phyloP scores from a whole-genome alignment of 92 coral and sea anemone genomes.

The Zoanthus sansibaricus region DNA sequence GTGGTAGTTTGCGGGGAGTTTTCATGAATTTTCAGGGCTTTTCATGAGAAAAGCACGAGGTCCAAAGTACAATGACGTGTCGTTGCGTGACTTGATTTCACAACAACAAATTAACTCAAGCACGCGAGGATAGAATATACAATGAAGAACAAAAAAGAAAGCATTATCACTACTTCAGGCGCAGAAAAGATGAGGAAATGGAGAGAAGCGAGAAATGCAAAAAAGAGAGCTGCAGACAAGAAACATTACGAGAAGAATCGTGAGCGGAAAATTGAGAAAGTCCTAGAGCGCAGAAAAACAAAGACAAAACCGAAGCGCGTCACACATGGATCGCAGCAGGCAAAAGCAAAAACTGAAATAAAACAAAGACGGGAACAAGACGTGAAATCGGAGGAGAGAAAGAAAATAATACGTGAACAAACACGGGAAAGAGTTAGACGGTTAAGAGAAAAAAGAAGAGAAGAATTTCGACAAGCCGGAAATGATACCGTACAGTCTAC shows the following conservation, averaged over 20 bases:
- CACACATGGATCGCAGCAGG: conserved; percentile 41
- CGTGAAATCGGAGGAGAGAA: conserved; percentile 41
- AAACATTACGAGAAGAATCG: conserved; percentile 40
- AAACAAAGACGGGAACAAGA: conserved; percentile 1
- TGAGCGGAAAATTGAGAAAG: conserved; percentile 36
- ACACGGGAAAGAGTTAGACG: conserved; percentile 39
- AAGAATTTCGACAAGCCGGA: conserved; percentile 25
- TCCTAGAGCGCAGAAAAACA: conserved; percentile 44
- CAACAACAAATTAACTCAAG: conserved; percentile 28
- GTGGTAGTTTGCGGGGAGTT: conserved; percentile 20
- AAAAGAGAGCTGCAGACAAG: conserved; percentile 44
- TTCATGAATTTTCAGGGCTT: neutral
- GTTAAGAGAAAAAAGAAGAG: conserved; percentile 40
- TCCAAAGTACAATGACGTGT: conserved; percentile 23
- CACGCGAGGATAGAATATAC: neutral
- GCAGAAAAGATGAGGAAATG: conserved; percentile 35
- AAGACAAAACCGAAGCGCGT: conserved; percentile 9
- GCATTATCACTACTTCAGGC: conserved; percentile 20
- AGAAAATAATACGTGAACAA: conserved; percentile 31
- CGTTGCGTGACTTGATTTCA: conserved; percentile 12
- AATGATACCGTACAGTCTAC: conserved; percentile 27
- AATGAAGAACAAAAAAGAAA: conserved; percentile 25
- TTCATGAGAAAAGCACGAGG: conserved; percentile 20
- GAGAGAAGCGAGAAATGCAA: conserved; percentile 10
- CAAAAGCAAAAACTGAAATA: conserved; percentile 15